Evolutionary conservation across 2,797 vertebrate genomes (phyloP).

Genomic region (Staurois parvus): DNA sequence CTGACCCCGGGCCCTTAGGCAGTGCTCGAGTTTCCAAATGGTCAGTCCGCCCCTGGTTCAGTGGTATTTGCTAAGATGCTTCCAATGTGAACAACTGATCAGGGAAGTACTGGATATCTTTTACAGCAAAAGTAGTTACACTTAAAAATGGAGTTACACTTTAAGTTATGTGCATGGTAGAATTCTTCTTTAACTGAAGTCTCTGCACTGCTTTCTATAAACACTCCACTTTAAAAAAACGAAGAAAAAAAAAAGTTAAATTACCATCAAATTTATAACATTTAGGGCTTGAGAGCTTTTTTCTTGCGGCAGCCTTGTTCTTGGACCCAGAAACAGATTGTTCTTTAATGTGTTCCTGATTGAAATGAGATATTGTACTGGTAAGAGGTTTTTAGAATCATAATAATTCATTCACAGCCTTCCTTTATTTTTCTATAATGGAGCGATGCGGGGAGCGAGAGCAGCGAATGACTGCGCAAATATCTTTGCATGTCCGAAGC

Average conservation of each 20-base stretch:
- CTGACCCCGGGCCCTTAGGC: too few species aligned
- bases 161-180: not conserved
- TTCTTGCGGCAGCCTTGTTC: slow-evolving; percentile 1
- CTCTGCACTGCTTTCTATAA: not conserved
- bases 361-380: slow-evolving; percentile 38
- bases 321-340: slow-evolving; percentile 16
- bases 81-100: too few species aligned
- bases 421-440: not conserved
- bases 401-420: slow-evolving; percentile 16
- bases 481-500: slow-evolving; percentile 12
- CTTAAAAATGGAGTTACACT: not conserved
- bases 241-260: not conserved
- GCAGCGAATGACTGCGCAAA: slow-evolving; percentile 4
- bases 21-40: too few species aligned
- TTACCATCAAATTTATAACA: slow-evolving; percentile 23
- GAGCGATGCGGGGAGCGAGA: not conserved
- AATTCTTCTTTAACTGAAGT: not conserved
- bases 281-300: slow-evolving; percentile 9
- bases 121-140: too few species aligned
- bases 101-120: too few species aligned
- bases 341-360: slow-evolving; percentile 27
- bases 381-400: slow-evolving; percentile 4
- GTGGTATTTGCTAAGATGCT: too few species aligned
- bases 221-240: not conserved
- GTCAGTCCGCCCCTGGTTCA: too few species aligned